Conservation (phyloP, 2,113 vertebrate genomes). For the Arizona elegans region DNA sequence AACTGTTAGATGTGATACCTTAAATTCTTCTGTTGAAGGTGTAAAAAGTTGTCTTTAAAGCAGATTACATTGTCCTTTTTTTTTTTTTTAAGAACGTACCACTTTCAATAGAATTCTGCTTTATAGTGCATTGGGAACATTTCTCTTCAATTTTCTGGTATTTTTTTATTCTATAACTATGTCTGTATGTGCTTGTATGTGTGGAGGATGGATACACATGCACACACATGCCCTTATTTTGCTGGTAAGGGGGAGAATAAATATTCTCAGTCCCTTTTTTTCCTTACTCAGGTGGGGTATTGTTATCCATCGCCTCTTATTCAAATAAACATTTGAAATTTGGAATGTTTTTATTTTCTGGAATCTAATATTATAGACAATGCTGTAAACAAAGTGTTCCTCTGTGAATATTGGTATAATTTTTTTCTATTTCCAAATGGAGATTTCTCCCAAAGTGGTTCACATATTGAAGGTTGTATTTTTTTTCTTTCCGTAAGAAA, state of each 20-base stretch:
- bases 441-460: not conserved
- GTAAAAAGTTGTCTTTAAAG: conserved; percentile 13
- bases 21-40: conserved; percentile 29
- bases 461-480: not conserved
- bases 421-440: conserved; percentile 30
- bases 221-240: conserved; percentile 26
- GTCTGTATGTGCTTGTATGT: not conserved
- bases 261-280: conserved; percentile 37
- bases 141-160: conserved; percentile 58
- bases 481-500: conserved; percentile 11
- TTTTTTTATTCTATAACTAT: conserved; percentile 58
- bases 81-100: conserved; percentile 43
- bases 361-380: not conserved
- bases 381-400: not conserved
- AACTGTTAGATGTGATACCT: conserved; percentile 45
- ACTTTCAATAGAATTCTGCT: conserved; percentile 41
- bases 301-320: not conserved
- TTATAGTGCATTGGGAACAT: conserved; percentile 57
- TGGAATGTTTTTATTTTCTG: conserved; percentile 25
- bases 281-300: conserved; percentile 1
- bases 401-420: not conserved
- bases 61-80: conserved; percentile 48
- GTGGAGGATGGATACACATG: not conserved
- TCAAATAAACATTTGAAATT: not conserved
- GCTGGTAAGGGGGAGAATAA: conserved; percentile 34